Percentiles rank a stretch among this genome's conserved stretches.
Evolutionary conservation across 2,797 vertebrate genomes (phyloP).

Genomic region (Apogon talboti): DNA sequence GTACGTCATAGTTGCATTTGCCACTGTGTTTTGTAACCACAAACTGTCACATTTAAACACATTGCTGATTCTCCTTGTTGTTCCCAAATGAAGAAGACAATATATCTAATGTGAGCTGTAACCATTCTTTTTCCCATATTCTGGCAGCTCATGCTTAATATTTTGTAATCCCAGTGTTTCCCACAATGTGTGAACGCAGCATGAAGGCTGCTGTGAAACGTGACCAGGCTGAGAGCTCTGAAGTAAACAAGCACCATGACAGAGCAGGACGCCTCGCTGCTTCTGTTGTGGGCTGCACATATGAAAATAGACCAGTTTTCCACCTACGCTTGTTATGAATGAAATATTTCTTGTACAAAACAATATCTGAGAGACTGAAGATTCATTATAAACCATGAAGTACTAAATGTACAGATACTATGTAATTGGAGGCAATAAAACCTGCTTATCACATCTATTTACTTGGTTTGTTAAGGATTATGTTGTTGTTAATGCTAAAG

Average conservation of each 20-base stretch:
- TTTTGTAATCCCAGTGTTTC: slow-evolving; percentile 15
- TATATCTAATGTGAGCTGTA: too few species aligned
- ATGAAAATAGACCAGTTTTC: slow-evolving; percentile 30
- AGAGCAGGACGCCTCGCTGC: slow-evolving; percentile 47
- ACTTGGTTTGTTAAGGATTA: background rate
- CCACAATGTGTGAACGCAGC: slow-evolving; percentile 47
- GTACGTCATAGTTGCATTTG: background rate
- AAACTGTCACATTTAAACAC: background rate
- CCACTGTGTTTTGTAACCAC: background rate
- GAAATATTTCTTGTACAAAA: slow-evolving; percentile 16
- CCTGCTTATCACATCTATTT: background rate
- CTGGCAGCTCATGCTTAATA: too few species aligned
- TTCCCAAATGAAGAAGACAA: background rate
- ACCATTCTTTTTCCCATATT: background rate
- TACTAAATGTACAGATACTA: background rate
- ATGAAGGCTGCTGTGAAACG: slow-evolving; percentile 60
- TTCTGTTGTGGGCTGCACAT: slow-evolving; percentile 38
- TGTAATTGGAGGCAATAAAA: background rate
- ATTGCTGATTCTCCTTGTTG: accelerated
- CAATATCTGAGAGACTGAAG: background rate
- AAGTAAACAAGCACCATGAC: slow-evolving; percentile 75
- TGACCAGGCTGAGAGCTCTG: slow-evolving; percentile 64
- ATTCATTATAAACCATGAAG: slow-evolving; percentile 2
- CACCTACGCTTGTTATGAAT: slow-evolving; percentile 39
- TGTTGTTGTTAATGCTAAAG: background rate